Percentiles rank a stretch among this genome's conserved stretches.
Conservation (phyloP, 1,140 invertebrate species). For the Polyergus mexicanus region DNA sequence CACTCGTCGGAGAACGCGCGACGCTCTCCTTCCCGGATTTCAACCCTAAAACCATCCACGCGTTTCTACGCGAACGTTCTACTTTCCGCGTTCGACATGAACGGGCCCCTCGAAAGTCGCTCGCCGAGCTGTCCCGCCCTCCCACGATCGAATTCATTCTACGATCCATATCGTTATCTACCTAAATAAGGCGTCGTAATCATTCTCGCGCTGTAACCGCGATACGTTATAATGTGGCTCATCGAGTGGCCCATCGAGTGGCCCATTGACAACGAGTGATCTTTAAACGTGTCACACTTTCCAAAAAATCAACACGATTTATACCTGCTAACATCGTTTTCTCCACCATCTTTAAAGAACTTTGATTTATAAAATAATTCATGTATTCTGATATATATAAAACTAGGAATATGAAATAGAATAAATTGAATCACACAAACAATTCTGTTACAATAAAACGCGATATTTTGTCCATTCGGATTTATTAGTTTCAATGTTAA, state of each 20-base stretch:
- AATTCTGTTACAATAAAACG: neutral
- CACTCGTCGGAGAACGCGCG: constrained; percentile 25
- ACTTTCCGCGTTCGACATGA: constrained; percentile 31
- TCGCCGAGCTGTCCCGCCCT: constrained; percentile 26
- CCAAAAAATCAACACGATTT: constrained; percentile 11
- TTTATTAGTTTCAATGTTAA: neutral
- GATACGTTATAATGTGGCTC: constrained; percentile 15
- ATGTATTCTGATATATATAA: neutral
- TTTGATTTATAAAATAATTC: constrained; percentile 12
- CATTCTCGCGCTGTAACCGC: neutral
- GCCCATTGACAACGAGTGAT: constrained; percentile 16
- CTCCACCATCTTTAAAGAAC: constrained; percentile 45
- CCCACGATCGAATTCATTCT: constrained; percentile 8
- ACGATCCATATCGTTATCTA: constrained; percentile 50
- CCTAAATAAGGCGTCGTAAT: constrained; percentile 33
- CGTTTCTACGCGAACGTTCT: constrained; percentile 42
- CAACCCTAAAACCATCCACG: constrained; percentile 23
- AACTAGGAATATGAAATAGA: neutral
- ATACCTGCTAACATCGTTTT: neutral
- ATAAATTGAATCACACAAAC: neutral
- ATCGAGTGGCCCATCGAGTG: neutral
- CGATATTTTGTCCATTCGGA: neutral
- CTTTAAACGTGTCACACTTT: constrained; percentile 42
- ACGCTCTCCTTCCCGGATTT: constrained; percentile 1
- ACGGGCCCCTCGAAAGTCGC: constrained; percentile 34